These are phyloP conservation scores for Drosophila bifasciata DNA, from an alignment of 1,140 invertebrate species.

Conservation along the genomic window DNA sequence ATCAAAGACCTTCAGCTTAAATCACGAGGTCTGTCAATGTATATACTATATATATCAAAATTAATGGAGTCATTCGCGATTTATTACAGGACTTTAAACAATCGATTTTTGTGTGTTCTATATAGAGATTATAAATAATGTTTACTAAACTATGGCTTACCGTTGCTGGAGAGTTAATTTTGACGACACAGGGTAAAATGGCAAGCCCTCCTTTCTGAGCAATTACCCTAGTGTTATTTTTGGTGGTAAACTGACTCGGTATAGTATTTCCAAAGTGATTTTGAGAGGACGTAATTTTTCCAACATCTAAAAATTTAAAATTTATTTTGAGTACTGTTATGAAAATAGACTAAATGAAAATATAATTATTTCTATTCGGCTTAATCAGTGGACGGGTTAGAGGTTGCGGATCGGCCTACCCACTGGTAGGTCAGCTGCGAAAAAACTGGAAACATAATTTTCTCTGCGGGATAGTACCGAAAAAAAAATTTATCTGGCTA, in stretches of 20 bases:
- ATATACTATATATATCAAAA: background rate
- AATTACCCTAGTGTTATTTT: slow-evolving; percentile 87
- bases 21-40: too few species aligned
- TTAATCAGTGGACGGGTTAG: too few species aligned
- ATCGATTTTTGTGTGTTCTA: too few species aligned
- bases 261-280: slow-evolving; percentile 75
- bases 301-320: slow-evolving; percentile 65
- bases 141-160: slow-evolving; percentile 85
- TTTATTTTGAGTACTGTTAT: background rate
- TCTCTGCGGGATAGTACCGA: too few species aligned
- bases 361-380: background rate
- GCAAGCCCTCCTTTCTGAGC: slow-evolving; percentile 90
- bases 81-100: background rate
- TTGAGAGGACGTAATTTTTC: slow-evolving; percentile 74
- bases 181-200: slow-evolving; percentile 88
- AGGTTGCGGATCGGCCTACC: too few species aligned
- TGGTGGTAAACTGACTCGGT: slow-evolving; percentile 84
- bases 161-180: slow-evolving; percentile 88
- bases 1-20: too few species aligned
- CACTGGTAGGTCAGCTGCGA: too few species aligned
- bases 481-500: too few species aligned
- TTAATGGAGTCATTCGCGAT: too few species aligned
- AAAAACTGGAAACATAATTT: too few species aligned
- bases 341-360: background rate
- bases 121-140: too few species aligned